Base-by-base conservation (phyloP, 1,140 invertebrate species). In the Drosophila lowei region DNA sequence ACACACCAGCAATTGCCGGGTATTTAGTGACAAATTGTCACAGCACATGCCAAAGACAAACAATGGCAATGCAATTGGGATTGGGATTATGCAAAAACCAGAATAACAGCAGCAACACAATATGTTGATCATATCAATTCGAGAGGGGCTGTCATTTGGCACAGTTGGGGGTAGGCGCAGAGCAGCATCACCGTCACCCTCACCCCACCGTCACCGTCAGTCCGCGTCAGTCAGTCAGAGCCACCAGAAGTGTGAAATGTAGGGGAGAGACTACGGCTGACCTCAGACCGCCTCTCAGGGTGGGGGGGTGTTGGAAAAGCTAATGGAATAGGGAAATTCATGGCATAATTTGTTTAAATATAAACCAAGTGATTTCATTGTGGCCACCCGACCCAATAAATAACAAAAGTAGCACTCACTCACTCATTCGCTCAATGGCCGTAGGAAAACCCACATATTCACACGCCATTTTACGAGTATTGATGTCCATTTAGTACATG, bases 51-150 rank as follows among this genome's bases (percentile, higher is more conserved):
- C 80, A 85, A 86, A 81, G 47, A 61, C 68, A 85, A 86, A 85
- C 80, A 85, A 85, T 85, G 80, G 86, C 80, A 86, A 85, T 85
- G 80, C 81, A 85, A 62, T 71, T 85, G 70, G 59, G 64, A 3
- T 48, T 65, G 64, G 61, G 34, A 46, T 68, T 65, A 77, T 76
- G 77, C 67, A 73, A 79, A 77, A 50, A 13, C 0, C 21, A 11
- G 65, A 77, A 77, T 49, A 74, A 57, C 21, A 72, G 25, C 48
- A 64, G 57, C 41, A 47, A 44, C 34, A 48, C 50, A 58, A 64
- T 71, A 75, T 86, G 83, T 88, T 88, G 83, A 88, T 88, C 75
- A 68, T 88, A 88, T 88, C 84, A 88, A 88, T 88, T 88, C 64
- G 79, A 81, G 59, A 74, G 74, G 62, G 60, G 63, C 72, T 83